Conservation (phyloP, 2,888 invertebrate genomes). For the Copidosoma aretas region DNA sequence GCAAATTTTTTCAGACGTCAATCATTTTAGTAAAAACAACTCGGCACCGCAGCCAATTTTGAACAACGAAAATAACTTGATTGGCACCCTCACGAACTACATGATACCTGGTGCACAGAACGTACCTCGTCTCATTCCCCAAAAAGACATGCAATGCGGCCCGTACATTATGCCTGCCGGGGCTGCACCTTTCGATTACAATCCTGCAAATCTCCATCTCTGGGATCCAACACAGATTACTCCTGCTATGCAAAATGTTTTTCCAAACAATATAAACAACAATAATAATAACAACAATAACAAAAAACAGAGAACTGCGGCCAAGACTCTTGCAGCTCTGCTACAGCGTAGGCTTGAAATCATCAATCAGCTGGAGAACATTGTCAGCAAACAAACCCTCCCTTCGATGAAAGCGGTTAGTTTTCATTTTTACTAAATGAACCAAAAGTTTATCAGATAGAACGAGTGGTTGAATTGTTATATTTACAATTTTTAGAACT, state of each 20-base stretch:
- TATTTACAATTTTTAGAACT: slow-evolving; percentile 47
- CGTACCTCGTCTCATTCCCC: slow-evolving; percentile 50
- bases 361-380: slow-evolving; percentile 68
- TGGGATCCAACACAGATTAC: slow-evolving; percentile 56
- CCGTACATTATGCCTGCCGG: slow-evolving; percentile 57
- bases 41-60: slow-evolving; percentile 50
- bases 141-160: slow-evolving; percentile 55
- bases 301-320: slow-evolving; percentile 58
- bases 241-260: slow-evolving; percentile 50
- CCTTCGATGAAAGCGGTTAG: slow-evolving; percentile 56
- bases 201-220: slow-evolving; percentile 53
- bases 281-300: slow-evolving; percentile 45
- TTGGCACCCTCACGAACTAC: slow-evolving; percentile 55
- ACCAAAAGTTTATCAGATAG: too few relatives aligned
- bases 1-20: slow-evolving; percentile 53
- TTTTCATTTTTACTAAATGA: too few relatives aligned
- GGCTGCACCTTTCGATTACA: slow-evolving; percentile 53
- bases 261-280: slow-evolving; percentile 42
- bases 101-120: slow-evolving; percentile 53
- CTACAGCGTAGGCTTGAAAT: slow-evolving; percentile 71
- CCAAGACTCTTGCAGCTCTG: slow-evolving; percentile 67
- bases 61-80: slow-evolving; percentile 55
- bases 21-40: slow-evolving; percentile 49
- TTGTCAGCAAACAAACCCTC: slow-evolving; percentile 64
- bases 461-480: too few relatives aligned